These are phyloP conservation scores for Villa cingulata DNA, from an alignment of 2,888 invertebrate species.

Conservation along the genomic window DNA sequence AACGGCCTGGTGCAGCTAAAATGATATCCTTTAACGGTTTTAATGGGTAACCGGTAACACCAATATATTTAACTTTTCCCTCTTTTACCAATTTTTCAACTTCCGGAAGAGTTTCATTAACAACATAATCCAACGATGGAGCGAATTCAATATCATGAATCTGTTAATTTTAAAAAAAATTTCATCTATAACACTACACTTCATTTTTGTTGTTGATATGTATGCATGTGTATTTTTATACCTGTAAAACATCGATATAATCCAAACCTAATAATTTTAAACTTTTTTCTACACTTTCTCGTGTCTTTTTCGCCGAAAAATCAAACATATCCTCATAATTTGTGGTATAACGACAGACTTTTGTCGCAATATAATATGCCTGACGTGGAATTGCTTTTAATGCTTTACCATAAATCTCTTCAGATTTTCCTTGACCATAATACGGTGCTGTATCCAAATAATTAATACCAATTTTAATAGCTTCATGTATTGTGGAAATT, in stretches of 20 bases:
- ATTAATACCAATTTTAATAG: conserved; percentile 70
- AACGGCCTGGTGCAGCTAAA: conserved; percentile 41
- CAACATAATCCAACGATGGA: conserved; percentile 53
- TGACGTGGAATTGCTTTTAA: conserved; percentile 63
- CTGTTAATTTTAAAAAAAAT: too few relatives aligned
- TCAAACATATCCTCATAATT: conserved; percentile 67
- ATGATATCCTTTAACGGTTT: conserved; percentile 60
- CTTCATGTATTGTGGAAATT: conserved; percentile 52
- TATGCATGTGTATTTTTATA: conserved; percentile 23
- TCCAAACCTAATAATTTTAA: conserved; percentile 57
- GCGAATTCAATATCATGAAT: conserved; percentile 90
- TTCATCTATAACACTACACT: too few relatives aligned
- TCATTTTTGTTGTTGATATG: too few relatives aligned
- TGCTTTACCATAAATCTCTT: conserved; percentile 70
- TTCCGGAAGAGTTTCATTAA: conserved; percentile 77
- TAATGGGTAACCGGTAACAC: conserved; percentile 77
- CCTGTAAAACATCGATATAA: conserved; percentile 83
- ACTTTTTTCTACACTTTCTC: conserved; percentile 61
- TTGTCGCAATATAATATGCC: conserved; percentile 81
- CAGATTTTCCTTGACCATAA: conserved; percentile 83
- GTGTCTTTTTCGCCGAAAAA: conserved; percentile 62
- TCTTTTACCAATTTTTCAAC: conserved; percentile 58
- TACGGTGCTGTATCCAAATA: conserved; percentile 86
- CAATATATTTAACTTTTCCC: conserved; percentile 65
- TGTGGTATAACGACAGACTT: conserved; percentile 73